Evolutionary conservation across 2,113 vertebrate species (phyloP), one percentile per base, ranked within the genome.

Genomic region (Microtus oregoni): DNA sequence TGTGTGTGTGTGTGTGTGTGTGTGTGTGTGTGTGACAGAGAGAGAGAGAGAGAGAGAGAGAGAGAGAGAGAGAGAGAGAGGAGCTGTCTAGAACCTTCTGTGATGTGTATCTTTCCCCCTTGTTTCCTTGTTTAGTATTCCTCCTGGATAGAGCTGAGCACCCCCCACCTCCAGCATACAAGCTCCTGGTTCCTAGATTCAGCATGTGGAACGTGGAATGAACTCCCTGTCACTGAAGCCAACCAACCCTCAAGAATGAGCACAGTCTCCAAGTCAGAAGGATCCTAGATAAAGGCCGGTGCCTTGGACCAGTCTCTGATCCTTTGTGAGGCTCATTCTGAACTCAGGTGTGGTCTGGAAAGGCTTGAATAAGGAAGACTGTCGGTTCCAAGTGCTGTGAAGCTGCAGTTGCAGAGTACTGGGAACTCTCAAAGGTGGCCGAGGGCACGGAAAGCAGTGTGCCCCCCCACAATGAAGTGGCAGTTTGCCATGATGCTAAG

Each of bases 351-450:
- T 61, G 15, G 35, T 35, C 79, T 73, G 85, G 26, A 81, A 41
- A n/a, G 81, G 32, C 13, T 50, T 65, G 35, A 50, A 13, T 87
- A 12, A 32, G 47, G 85, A 75, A 85, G 22, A 61, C 30, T 7
- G 55, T 32, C 12, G 28, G 30, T 30, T 55, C 24, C 68, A 87
- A 91, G 35, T 26, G 8, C 1, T 0, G 0, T 26, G 30, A 85
- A 63, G 41, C 52, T 26, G 0, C 35, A 79, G 70, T 26, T n/a
- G 0, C 20, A 5, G 86, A 77, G 38, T 20, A 15, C 19, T 9
- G 4, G 14, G 20, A 78, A 20, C 12, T 3, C 88, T 67, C 19
- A 11, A 0, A 2, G 0, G 1, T 0, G 35, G 52, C 41, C 1
- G 35, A 0, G 10, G 50, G 58, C 17, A 38, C 0, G 41, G 19